These are phyloP conservation scores for Drosophila gunungcola DNA, from an alignment of 1,140 invertebrate genomes.

Conservation along the genomic window DNA sequence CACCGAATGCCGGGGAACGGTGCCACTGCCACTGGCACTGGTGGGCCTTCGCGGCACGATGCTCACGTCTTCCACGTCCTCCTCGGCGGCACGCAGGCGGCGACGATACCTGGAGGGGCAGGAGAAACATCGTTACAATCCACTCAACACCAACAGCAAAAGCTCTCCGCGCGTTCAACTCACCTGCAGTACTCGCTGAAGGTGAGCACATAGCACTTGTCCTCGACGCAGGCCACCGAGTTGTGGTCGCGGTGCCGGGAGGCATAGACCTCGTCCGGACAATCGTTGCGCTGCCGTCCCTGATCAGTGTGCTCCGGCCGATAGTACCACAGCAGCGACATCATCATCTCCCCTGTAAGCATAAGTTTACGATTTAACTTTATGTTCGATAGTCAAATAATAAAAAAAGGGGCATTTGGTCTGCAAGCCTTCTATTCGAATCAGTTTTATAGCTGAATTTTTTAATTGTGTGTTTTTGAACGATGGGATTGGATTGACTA, in stretches of 20 bases:
- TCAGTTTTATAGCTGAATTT: no score
- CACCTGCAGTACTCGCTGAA: slow-evolving; percentile 99
- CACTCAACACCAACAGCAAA: no score
- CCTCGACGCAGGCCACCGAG: slow-evolving; percentile 98
- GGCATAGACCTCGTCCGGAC: slow-evolving; percentile 96
- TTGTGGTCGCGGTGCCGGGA: slow-evolving; percentile 97
- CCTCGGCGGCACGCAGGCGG: slow-evolving; percentile 86
- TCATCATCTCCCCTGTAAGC: slow-evolving; percentile 96
- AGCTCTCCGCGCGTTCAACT: background rate
- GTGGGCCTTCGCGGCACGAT: slow-evolving; percentile 64
- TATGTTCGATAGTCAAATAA: background rate
- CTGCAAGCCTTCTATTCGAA: no score
- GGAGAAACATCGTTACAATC: background rate
- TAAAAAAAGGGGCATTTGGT: no score
- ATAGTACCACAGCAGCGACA: slow-evolving; percentile 98
- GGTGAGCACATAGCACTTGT: slow-evolving; percentile 98
- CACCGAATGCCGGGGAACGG: slow-evolving; percentile 55
- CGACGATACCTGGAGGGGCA: slow-evolving; percentile 86
- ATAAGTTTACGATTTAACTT: background rate
- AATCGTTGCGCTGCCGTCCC: slow-evolving; percentile 91
- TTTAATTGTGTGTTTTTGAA: no score
- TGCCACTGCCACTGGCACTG: slow-evolving; percentile 7
- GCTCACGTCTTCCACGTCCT: slow-evolving; percentile 85
- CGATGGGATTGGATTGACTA: no score
- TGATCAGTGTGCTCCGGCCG: slow-evolving; percentile 98